These are phyloP conservation scores for Oedothorax gibbosus DNA, from an alignment of 1,140 invertebrate species.

Conservation along the genomic window DNA sequence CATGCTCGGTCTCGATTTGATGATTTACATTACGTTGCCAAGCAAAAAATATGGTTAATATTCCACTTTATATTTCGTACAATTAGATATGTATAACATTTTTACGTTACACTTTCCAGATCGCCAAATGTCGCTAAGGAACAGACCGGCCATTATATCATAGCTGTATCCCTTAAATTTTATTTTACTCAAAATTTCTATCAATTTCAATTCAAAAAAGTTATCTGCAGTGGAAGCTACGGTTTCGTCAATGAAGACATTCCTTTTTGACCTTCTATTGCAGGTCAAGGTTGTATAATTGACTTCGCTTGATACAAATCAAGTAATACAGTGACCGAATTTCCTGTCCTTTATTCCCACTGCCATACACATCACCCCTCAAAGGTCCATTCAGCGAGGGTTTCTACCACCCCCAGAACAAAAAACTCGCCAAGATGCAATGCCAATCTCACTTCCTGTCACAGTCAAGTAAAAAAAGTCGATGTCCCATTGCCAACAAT, in stretches of 20 bases:
- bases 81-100: too few species aligned
- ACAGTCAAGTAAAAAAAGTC: conserved; percentile 18
- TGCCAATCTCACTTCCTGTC: conserved; percentile 23
- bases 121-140: too few species aligned
- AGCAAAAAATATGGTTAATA: too few species aligned
- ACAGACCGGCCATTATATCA: too few species aligned
- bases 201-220: too few species aligned
- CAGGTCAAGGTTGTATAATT: conserved; percentile 24
- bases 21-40: too few species aligned
- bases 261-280: conserved; percentile 2
- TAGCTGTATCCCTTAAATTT: too few species aligned
- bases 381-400: conserved; percentile 16
- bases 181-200: too few species aligned
- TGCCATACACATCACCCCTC: conserved; percentile 10
- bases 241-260: background rate
- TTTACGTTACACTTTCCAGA: too few species aligned
- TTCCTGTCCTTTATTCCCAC: conserved; percentile 49
- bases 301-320: conserved; percentile 8
- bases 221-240: too few species aligned
- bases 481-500: background rate
- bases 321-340: conserved; percentile 59
- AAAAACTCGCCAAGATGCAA: background rate
- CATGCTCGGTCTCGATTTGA: too few species aligned
- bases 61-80: too few species aligned
- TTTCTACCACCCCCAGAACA: conserved; percentile 18